A percentile compares a stretch with the other conserved stretches of the same genome.
These are phyloP conservation scores for Pedionomus torquatus DNA, from an alignment of 2,113 vertebrate genomes.

Conservation along the genomic window DNA sequence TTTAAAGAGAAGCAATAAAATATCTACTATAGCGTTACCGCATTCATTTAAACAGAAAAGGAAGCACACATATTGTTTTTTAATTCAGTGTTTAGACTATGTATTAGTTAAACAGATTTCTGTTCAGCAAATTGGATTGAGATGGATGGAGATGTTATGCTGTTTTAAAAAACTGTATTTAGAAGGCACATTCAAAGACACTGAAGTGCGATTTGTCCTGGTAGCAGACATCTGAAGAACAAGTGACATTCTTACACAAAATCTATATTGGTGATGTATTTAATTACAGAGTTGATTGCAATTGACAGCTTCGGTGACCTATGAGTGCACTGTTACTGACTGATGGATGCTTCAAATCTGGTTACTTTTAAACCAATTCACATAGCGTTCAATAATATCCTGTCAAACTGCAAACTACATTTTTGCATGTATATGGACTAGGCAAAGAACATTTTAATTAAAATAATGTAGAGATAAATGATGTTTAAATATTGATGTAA, in stretches of 20 bases:
- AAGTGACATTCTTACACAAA: constrained; percentile 83
- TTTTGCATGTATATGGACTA: constrained; percentile 65
- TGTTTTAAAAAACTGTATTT: constrained; percentile 76
- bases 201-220: constrained; percentile 75
- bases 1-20: constrained; percentile 56
- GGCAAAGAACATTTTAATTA: constrained; percentile 69
- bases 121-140: constrained; percentile 68
- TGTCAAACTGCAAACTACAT: constrained; percentile 71
- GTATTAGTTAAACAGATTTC: constrained; percentile 67
- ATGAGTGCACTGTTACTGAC: constrained; percentile 76
- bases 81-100: constrained; percentile 53
- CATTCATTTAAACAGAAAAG: constrained; percentile 47
- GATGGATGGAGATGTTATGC: constrained; percentile 74
- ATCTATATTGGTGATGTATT: constrained; percentile 86
- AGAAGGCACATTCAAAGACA: constrained; percentile 71
- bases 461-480: constrained; percentile 60
- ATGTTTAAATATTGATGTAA: constrained; percentile 63
- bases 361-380: constrained; percentile 79
- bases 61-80: constrained; percentile 46
- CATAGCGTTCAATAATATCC: constrained; percentile 75
- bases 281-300: constrained; percentile 86
- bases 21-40: not conserved
- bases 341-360: constrained; percentile 79
- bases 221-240: constrained; percentile 78
- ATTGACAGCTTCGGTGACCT: constrained; percentile 83